Base-by-base conservation (phyloP, 2,888 invertebrate species). In the Poecilus cupreus region DNA sequence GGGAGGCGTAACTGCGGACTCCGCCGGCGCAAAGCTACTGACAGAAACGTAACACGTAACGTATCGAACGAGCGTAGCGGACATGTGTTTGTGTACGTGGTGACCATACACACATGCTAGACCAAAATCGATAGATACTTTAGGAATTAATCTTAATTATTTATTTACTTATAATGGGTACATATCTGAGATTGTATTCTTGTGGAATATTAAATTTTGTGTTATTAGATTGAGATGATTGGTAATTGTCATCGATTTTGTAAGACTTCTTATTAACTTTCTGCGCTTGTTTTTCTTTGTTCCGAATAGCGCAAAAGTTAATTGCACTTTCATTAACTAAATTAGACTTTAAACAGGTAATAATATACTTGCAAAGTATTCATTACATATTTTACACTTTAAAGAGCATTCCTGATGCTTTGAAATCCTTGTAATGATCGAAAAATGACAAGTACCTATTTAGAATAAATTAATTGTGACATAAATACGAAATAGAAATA, bases 21-120 rank as follows among this genome's bases (percentile, higher is more conserved):
- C 57, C 68, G 68, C 79, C 68, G 79, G 68, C 68, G 68, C 51
- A 79, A 75, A 20, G 46, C 46, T 10, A 43, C 72, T 72, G 46
- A 43, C 46, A 39, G 46, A n/a, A 22, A 72, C 43, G 39, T 54
- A 54, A 54, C 68, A 32, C 64, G 64, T 37, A 37, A 64, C 64
- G 64, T 32, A 72, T 72, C 46, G 72, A 72, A 72, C 72, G 46
- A 22, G 39, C 64, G 32, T 32, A n/a, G 13, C 18, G 16, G 43
- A 46, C 72, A 72, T 72, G 72, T 72, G 72, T 72, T 46, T 24
- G 18, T 46, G 72, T n/a, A 72, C 32, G 24, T 57, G 54, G 16
- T 57, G 20, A 60, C n/a, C n/a, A 26, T 26, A 32, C 32, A 32
- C 16, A n/a, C 49, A 49, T 49, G 11, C 11, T n/a, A 43, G 43